Base-by-base conservation (phyloP, 2,888 invertebrate genomes). In the Mythimna lalbum region DNA sequence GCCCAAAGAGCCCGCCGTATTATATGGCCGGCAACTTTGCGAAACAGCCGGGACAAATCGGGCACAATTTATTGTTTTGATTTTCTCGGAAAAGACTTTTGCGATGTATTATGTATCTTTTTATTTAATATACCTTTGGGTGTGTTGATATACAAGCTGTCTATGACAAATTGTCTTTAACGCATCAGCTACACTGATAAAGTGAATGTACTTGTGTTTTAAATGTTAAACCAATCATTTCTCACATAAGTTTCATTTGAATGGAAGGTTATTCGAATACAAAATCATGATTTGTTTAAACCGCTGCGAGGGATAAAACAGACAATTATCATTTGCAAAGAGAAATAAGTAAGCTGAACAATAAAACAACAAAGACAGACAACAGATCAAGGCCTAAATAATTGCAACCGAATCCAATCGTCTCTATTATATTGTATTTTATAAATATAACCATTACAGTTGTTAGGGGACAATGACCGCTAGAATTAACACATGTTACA, bases 61-160 rank as follows among this genome's bases (percentile, higher is more conserved):
- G 83, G 83, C 74, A 82, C 85, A 83, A 90, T 91, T 91, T 90
- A 92, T 90, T 88, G 87, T 87, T 87, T 87, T 87, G 86, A 83
- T 89, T 87, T 88, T 81, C 82, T 70, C 64, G 59, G 73, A 86
- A 84, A 84, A 85, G 81, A 84, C 81, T 82, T 84, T 86, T 83
- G 75, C 74, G 71, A 80, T 78, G 63, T 78, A 78, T 78, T 75
- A 72, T 61, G 60, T 74, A 68, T 49, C 49, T 69, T 68, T 73
- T 69, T 39, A 75, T 71, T 76, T 55, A 59, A 69, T 74, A 63
- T 43, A 63, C 63, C 59, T 81, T 69, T 39, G 33, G 53, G 21
- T 61, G 19, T 56, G 27, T 52, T 3, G 31, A 21, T 17, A 47
- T 17, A 47, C 62, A 50, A 56, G 6, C 33, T 33, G 49, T 50